Evolutionary conservation across 2,113 vertebrate species (phyloP), one percentile per base, ranked within the genome.

Genomic region (Apodemus speciosus): DNA sequence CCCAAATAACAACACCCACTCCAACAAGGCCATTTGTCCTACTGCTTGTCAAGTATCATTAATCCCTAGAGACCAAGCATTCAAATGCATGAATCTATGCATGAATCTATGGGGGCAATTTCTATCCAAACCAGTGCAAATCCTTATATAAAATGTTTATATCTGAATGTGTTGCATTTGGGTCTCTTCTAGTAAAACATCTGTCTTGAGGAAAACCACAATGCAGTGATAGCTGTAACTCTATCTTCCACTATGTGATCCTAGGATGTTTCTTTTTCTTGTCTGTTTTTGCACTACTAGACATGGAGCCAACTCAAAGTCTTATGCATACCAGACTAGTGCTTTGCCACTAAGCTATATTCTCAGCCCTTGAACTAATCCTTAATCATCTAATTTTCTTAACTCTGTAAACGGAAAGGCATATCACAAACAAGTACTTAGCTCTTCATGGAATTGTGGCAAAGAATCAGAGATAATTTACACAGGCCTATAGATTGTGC

Each of bases 361-460:
- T 23, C 3, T 8, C 4, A 15, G 11, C 21, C 64, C 32, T 89
- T 68, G 30, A 81, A 72, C 94, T 92, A 16, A 91, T 80, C 85
- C 43, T 93, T 93, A 94, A 92, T 25, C 43, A 94, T 13, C 14
- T 83, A 58, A 56, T 40, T 80, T 15, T 35, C 73, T 85, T 91
- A 68, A 16, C 40, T 91, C 53, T 79, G 30, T 89, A 40, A 72
- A 92, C 64, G 72, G 69, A n/a, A 77, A 85, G 89, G 27, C 43
- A 5, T 58, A 76, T 51, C 35, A 76, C 38, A 46, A 91, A 76
- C 35, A 46, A 91, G 32, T 51, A 85, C 23, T 20, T 76, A 88
- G 21, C 30, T 14, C 21, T 38, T 90, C 49, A 75, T 13, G 87
- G 30, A 85, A 21, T 69, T 64, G 83, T 80, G 35, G 49, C 38